These are phyloP conservation scores for Zaprionus bogoriensis DNA, from an alignment of 2,888 invertebrate species.

Conservation along the genomic window DNA sequence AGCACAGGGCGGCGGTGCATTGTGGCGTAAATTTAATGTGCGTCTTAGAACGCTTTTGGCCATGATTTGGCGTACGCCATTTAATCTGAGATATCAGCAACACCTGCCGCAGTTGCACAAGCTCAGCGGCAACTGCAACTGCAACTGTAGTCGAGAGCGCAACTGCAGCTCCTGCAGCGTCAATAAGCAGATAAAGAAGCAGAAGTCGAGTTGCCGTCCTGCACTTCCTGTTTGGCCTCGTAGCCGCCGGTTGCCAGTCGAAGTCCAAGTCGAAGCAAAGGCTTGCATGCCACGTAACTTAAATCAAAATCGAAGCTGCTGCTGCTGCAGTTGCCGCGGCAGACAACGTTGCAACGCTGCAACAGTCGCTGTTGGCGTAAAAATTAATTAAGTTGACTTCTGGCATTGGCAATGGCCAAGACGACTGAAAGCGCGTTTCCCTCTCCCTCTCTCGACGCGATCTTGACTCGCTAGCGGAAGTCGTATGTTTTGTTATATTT, in stretches of 20 bases:
- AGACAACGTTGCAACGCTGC: conserved; percentile 11
- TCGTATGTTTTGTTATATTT: conserved; percentile 73
- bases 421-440: not conserved
- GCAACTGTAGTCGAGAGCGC: conserved; percentile 4
- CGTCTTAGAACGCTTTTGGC: conserved; percentile 65
- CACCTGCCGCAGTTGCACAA: conserved; percentile 60
- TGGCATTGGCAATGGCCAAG: conserved; percentile 66
- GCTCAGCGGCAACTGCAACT: not conserved
- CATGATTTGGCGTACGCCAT: conserved; percentile 74
- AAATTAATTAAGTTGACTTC: conserved; percentile 79
- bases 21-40: conserved; percentile 57
- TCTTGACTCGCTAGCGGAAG: conserved; percentile 65
- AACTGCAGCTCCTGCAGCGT: conserved; percentile 60
- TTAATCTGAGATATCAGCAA: conserved; percentile 76
- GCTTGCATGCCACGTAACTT: conserved; percentile 57
- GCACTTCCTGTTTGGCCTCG: conserved; percentile 52
- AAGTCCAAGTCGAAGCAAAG: no score
- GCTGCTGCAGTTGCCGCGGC: not conserved
- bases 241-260: conserved; percentile 34
- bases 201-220: conserved; percentile 29
- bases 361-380: conserved; percentile 53
- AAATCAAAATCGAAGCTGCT: conserved; percentile 51
- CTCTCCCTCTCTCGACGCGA: not conserved
- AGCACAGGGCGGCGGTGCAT: not conserved
- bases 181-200: conserved; percentile 68